phyloP scores from a whole-genome alignment of 2,113 vertebrate genomes.

The Lathamus discolor region DNA sequence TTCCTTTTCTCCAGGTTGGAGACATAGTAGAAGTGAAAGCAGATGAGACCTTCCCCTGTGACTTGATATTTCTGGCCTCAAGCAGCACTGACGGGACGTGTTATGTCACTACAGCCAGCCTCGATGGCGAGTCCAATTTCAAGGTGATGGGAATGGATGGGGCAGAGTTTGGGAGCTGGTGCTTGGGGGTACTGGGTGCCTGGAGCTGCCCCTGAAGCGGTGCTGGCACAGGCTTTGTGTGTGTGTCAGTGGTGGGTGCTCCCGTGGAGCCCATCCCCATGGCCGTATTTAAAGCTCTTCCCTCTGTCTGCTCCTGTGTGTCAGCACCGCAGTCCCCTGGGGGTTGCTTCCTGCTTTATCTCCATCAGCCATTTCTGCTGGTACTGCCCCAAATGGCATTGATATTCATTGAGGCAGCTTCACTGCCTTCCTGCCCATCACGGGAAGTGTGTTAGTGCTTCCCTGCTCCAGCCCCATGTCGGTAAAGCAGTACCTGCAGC shows the following conservation, averaged over 20 bases:
- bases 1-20: conserved; percentile 81
- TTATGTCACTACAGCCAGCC: conserved; percentile 94
- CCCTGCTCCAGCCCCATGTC: fast-evolving
- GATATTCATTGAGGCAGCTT: fast-evolving
- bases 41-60: conserved; percentile 96
- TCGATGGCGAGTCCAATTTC: conserved; percentile 97
- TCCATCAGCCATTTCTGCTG: background rate
- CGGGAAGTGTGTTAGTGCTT: fast-evolving
- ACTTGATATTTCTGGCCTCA: conserved; percentile 91
- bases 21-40: conserved; percentile 92
- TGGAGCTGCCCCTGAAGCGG: background rate
- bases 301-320: background rate
- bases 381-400: background rate
- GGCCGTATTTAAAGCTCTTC: background rate
- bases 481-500: background rate
- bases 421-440: fast-evolving
- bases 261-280: fast-evolving
- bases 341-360: background rate
- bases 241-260: background rate
- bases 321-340: background rate
- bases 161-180: fast-evolving
- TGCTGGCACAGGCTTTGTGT: background rate
- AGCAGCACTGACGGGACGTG: conserved; percentile 86
- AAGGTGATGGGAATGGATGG: conserved; percentile 79
- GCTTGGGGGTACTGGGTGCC: background rate